Percentiles rank a stretch among this genome's conserved stretches.
Evolutionary conservation across 2,113 vertebrate species (phyloP).

Genomic region (Aspiorhynchus laticeps): DNA sequence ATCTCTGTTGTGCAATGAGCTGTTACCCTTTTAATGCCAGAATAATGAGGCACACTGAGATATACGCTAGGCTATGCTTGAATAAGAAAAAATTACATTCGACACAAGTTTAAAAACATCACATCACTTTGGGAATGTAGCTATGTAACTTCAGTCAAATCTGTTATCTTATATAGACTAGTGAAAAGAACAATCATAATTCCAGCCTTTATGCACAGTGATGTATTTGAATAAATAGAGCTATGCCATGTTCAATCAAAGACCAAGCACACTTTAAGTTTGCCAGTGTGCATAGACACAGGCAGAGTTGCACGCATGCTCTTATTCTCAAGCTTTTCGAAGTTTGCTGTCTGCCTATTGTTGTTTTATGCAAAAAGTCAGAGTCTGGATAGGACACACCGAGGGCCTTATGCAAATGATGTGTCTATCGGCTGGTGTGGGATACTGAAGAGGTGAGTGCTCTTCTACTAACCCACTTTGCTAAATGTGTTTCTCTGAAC

Average conservation of each 20-base stretch:
- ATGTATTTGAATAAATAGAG: conserved; percentile 14
- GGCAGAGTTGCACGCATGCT: conserved; percentile 4
- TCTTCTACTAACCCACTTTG: conserved; percentile 68
- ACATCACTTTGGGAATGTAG: no score
- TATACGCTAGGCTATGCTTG: no score
- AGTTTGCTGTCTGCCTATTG: conserved; percentile 71
- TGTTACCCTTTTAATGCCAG: background rate
- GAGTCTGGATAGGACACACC: conserved; percentile 80
- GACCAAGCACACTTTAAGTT: conserved; percentile 40
- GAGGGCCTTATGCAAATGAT: conserved; percentile 84
- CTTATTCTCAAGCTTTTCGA: conserved; percentile 51
- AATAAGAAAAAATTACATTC: background rate
- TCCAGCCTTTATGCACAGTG: background rate
- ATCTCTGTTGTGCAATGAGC: background rate
- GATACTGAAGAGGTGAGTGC: conserved; percentile 69
- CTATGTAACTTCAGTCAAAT: background rate
- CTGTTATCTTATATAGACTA: background rate
- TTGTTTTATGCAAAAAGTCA: conserved; percentile 90
- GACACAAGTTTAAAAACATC: background rate
- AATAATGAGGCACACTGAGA: background rate
- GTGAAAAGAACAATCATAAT: background rate
- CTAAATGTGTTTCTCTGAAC: conserved; percentile 67
- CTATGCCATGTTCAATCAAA: conserved; percentile 11
- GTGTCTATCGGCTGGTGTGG: conserved; percentile 60
- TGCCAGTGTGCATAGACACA: conserved; percentile 36